A percentile compares a stretch with the other conserved stretches of the same genome.
These are phyloP conservation scores for Timandra comae DNA, from an alignment of 2,888 invertebrate species.

Conservation along the genomic window DNA sequence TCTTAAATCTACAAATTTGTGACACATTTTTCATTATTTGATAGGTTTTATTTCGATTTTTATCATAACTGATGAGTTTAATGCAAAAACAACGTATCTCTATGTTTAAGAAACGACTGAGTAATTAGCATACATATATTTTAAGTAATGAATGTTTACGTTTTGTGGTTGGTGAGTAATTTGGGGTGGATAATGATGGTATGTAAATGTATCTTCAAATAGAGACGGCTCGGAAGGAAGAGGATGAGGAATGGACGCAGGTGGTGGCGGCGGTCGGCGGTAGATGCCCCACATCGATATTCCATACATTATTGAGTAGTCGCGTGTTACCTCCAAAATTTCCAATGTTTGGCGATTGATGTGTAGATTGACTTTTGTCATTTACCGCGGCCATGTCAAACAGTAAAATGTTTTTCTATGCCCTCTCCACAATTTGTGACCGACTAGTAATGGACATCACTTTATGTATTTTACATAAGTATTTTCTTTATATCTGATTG, in stretches of 20 bases:
- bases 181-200: no score
- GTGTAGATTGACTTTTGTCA: conserved; percentile 77
- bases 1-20: neutral
- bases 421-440: conserved; percentile 64
- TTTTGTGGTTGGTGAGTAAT: no score
- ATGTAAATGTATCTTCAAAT: no score
- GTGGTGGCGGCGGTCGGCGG: conserved; percentile 31
- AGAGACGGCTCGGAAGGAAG: no score
- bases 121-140: no score
- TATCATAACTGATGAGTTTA: no score
- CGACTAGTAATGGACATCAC: conserved; percentile 64
- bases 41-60: no score
- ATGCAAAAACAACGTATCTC: no score
- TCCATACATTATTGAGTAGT: conserved; percentile 73
- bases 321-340: conserved; percentile 73
- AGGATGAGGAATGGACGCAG: conserved; percentile 47
- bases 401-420: conserved; percentile 70
- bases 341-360: conserved; percentile 76
- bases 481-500: conserved; percentile 62
- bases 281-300: conserved; percentile 73
- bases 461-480: conserved; percentile 54
- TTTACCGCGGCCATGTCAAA: conserved; percentile 72
- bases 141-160: no score
- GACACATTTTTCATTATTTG: no score
- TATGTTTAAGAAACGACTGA: no score